phyloP scores from a whole-genome alignment of 2,888 invertebrate genomes.

The Tridacna crocea region DNA sequence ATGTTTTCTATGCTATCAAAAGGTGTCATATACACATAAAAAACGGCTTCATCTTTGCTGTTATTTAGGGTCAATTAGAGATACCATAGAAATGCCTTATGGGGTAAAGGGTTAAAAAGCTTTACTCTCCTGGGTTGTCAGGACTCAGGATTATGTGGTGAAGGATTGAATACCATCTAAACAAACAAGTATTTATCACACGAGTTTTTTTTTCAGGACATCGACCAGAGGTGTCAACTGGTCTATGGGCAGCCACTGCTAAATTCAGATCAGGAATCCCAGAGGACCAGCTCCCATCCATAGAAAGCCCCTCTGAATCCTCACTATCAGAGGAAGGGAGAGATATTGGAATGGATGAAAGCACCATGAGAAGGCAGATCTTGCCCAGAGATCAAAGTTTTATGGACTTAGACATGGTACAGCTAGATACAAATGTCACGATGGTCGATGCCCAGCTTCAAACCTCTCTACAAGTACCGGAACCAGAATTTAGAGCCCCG shows the following conservation, averaged over 20 bases:
- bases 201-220: slow-evolving; percentile 27
- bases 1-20: no score
- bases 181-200: not conserved
- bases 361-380: not conserved
- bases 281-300: slow-evolving; percentile 34
- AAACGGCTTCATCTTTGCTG: no score
- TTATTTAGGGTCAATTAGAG: no score
- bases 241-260: slow-evolving; percentile 53
- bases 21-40: no score
- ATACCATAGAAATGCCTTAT: no score
- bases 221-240: slow-evolving; percentile 28
- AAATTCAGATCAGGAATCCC: slow-evolving; percentile 36
- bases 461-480: not conserved
- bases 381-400: not conserved
- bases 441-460: not conserved
- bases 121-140: no score
- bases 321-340: not conserved
- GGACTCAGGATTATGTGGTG: not conserved
- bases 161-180: not conserved
- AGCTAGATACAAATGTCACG: not conserved
- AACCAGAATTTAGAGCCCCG: not conserved
- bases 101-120: no score
- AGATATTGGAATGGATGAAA: not conserved
- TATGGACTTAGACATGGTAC: not conserved
- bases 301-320: slow-evolving; percentile 28